Evolutionary conservation across 2,113 vertebrate genomes (phyloP).

Genomic region (Lagopus leucura): DNA sequence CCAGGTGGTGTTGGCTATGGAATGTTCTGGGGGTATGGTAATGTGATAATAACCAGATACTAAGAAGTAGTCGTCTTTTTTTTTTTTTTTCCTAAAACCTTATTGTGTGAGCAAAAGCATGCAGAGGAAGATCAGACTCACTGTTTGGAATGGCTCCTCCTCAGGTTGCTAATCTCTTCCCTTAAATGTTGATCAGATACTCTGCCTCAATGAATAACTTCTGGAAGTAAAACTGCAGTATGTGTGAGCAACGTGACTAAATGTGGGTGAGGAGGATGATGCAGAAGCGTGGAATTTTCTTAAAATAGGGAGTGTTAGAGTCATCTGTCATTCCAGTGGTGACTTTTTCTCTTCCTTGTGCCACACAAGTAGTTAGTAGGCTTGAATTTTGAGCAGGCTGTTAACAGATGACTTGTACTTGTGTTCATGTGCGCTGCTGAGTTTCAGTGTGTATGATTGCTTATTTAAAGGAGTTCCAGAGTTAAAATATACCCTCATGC

Average conservation of each 20-base stretch:
- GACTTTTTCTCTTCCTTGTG: neutral
- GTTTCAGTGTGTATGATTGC: neutral
- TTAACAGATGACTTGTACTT: neutral
- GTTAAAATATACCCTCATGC: neutral
- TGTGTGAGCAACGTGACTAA: neutral
- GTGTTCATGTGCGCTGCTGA: neutral
- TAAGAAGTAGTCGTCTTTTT: neutral
- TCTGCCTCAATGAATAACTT: neutral
- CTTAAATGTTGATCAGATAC: neutral
- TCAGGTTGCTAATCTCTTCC: neutral
- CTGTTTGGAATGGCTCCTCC: neutral
- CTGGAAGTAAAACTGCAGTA: neutral
- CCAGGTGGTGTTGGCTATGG: neutral
- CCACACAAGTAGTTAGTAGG: neutral
- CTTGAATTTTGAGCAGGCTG: neutral
- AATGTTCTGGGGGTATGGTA: neutral
- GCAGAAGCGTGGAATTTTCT: neutral
- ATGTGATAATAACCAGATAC: neutral
- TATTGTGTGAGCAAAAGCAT: neutral
- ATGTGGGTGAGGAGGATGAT: neutral
- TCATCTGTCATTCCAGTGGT: neutral
- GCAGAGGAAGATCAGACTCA: neutral
- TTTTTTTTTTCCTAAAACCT: conserved; percentile 9
- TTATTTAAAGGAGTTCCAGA: neutral
- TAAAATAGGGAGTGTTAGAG: neutral